These are phyloP conservation scores for Catocala nupta DNA, from an alignment of 2,888 invertebrate species.

Conservation along the genomic window DNA sequence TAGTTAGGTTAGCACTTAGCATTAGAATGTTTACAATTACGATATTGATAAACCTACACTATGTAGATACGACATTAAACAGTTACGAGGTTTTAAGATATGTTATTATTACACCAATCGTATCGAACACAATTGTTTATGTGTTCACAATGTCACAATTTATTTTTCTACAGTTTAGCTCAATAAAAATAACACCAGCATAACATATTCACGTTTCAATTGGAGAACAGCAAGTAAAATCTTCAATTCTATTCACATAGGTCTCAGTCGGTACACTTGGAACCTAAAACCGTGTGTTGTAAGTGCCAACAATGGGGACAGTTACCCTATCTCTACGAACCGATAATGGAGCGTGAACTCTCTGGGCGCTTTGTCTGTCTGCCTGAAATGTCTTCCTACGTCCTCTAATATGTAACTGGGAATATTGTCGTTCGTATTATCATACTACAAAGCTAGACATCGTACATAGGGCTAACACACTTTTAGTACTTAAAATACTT, in stretches of 20 bases:
- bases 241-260: slow-evolving; percentile 57
- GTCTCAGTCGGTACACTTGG: slow-evolving; percentile 48
- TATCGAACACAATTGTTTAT: too few species aligned
- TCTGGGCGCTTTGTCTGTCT: slow-evolving; percentile 71
- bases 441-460: slow-evolving; percentile 1
- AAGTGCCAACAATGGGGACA: slow-evolving; percentile 76
- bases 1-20: too few species aligned
- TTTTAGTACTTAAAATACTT: not conserved
- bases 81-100: too few species aligned
- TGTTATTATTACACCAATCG: too few species aligned
- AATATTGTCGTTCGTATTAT: slow-evolving; percentile 23
- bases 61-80: too few species aligned
- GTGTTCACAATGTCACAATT: not conserved
- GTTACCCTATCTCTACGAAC: slow-evolving; percentile 74
- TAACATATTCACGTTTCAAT: slow-evolving; percentile 57
- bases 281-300: slow-evolving; percentile 63
- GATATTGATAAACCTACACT: too few species aligned
- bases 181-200: slow-evolving; percentile 28
- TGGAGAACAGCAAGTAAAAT: slow-evolving; percentile 49
- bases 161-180: not conserved
- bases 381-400: slow-evolving; percentile 56
- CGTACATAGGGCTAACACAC: too few species aligned
- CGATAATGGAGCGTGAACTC: slow-evolving; percentile 82
- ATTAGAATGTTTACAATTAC: too few species aligned
- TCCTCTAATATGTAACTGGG: slow-evolving; percentile 38